A percentile compares a stretch with the other conserved stretches of the same genome.
Conservation (phyloP, 2,888 invertebrate genomes). For the Anthophora plumipes region DNA sequence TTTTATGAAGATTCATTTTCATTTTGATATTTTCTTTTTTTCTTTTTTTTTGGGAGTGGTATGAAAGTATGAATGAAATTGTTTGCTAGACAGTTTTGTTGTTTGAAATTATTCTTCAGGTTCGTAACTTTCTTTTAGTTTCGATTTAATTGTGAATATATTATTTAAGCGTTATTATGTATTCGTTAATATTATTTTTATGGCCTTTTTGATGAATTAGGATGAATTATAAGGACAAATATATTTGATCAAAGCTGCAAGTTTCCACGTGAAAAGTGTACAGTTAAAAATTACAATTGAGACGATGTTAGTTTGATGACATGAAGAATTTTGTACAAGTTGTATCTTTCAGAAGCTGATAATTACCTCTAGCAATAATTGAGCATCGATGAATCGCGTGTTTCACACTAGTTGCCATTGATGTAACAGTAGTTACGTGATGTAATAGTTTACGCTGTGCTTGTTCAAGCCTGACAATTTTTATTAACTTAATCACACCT, state of each 20-base stretch:
- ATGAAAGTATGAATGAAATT: too few species aligned
- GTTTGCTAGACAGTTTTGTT: background rate
- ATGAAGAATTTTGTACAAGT: background rate
- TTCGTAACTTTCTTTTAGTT: too few species aligned
- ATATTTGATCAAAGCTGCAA: background rate
- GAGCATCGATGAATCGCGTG: constrained; percentile 11
- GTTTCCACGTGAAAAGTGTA: too few species aligned
- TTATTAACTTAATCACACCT: constrained; percentile 18
- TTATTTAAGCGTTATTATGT: background rate
- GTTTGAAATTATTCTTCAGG: background rate
- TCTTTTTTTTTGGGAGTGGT: too few species aligned
- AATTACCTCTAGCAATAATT: background rate
- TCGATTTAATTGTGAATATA: too few species aligned
- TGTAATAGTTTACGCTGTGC: constrained; percentile 4
- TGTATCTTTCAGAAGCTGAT: background rate
- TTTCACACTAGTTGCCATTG: constrained; percentile 20
- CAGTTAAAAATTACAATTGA: background rate
- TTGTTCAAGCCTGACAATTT: constrained; percentile 6
- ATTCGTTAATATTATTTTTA: background rate
- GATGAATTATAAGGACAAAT: background rate
- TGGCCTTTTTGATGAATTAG: too few species aligned
- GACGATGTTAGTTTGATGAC: background rate
- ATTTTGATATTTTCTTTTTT: too few species aligned
- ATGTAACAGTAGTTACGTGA: constrained; percentile 20
- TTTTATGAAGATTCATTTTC: too few species aligned